These are phyloP conservation scores for Trogon surrucura DNA, from an alignment of 2,113 vertebrate genomes.

Conservation along the genomic window DNA sequence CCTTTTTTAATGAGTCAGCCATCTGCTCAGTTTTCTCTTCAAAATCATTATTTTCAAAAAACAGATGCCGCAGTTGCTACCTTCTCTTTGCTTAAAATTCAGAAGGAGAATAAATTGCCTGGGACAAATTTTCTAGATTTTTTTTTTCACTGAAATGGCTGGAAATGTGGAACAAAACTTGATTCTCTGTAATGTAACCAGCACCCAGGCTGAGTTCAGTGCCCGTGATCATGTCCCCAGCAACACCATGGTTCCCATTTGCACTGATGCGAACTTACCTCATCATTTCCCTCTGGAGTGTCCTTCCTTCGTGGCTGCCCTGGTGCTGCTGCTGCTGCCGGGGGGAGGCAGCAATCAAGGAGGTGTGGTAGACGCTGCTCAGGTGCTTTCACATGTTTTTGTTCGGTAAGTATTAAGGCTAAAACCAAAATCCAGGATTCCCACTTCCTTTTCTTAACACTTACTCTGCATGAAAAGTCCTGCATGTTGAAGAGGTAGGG, in stretches of 20 bases:
- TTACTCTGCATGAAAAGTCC: background rate
- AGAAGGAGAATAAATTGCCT: background rate
- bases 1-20: background rate
- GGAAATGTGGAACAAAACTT: background rate
- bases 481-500: background rate
- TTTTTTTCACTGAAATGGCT: background rate
- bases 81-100: background rate
- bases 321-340: background rate
- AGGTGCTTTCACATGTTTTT: background rate
- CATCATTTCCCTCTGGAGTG: background rate
- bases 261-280: background rate
- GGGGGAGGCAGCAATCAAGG: background rate
- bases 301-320: background rate
- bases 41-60: background rate
- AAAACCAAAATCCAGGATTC: background rate
- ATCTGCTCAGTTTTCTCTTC: background rate
- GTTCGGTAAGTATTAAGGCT: background rate
- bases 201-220: background rate
- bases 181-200: background rate
- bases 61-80: background rate
- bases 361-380: background rate
- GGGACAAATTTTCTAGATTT: background rate
- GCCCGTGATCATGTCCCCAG: background rate
- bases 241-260: background rate
- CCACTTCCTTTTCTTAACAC: background rate